These are phyloP conservation scores for Antheraea pernyi DNA, from an alignment of 1,140 invertebrate species.

Conservation along the genomic window DNA sequence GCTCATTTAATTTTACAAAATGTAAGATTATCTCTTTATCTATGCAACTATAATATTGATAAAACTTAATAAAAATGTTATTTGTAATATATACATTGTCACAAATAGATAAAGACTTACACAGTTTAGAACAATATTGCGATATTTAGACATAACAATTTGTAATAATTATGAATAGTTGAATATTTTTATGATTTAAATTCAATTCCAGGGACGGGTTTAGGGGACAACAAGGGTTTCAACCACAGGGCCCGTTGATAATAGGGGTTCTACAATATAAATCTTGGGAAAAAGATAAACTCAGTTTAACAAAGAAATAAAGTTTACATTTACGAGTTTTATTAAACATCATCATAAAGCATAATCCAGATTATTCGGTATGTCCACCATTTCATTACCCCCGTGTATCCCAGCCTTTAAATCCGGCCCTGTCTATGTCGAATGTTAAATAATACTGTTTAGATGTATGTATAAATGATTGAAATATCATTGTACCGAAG, in stretches of 20 bases:
- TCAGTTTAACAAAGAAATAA: no score
- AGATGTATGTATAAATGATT: slow-evolving; percentile 16
- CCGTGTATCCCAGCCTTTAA: no score
- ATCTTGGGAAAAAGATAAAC: no score
- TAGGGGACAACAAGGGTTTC: no score
- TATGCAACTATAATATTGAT: slow-evolving; percentile 31
- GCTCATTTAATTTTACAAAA: slow-evolving; percentile 40
- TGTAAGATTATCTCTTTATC: slow-evolving; percentile 34
- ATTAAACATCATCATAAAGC: no score
- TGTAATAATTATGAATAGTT: slow-evolving; percentile 25
- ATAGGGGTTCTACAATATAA: no score
- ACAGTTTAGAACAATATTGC: slow-evolving; percentile 18
- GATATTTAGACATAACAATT: slow-evolving; percentile 17
- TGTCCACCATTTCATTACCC: no score
- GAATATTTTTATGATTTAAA: slow-evolving; percentile 16
- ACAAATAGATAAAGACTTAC: slow-evolving; percentile 22
- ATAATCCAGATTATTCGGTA: no score
- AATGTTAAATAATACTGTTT: slow-evolving; percentile 19
- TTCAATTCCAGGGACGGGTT: slow-evolving; percentile 9
- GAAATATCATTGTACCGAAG: slow-evolving; percentile 23
- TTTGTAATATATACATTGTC: slow-evolving; percentile 23
- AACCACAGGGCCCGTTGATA: no score
- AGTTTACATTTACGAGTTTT: no score
- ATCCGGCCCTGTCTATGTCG: no score
- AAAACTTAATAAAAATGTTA: slow-evolving; percentile 27